Conservation (phyloP, 2,797 vertebrate species). For the Scyliorhinus canicula region DNA sequence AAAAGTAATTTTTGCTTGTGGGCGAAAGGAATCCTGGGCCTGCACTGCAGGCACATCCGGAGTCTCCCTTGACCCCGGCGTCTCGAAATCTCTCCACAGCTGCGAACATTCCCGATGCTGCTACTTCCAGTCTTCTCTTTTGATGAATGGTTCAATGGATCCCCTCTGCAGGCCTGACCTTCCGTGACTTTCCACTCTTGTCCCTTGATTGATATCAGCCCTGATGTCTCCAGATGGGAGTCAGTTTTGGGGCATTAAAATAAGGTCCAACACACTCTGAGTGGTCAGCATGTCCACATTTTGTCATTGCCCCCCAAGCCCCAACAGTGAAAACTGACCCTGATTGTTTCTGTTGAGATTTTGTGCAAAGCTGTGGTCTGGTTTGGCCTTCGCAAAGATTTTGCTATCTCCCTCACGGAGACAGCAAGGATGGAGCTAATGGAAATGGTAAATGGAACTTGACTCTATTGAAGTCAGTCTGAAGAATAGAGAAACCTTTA, state of each 20-base stretch:
- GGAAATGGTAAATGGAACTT: not conserved
- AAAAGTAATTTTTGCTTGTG: not conserved
- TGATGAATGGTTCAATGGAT: not conserved
- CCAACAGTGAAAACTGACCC: not conserved
- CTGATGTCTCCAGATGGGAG: not conserved
- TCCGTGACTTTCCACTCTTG: not conserved
- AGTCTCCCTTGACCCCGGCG: not conserved
- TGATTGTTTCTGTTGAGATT: not conserved
- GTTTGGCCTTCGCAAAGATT: not conserved
- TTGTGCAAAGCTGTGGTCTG: not conserved
- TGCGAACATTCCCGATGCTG: not conserved
- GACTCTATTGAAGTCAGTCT: not conserved
- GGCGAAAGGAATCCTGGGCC: not conserved
- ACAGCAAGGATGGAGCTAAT: not conserved
- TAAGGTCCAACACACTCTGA: not conserved
- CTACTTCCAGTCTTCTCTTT: not conserved
- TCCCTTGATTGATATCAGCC: not conserved
- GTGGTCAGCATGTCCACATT: not conserved
- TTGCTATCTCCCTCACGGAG: not conserved
- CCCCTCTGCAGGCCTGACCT: not conserved
- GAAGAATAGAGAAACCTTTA: not conserved
- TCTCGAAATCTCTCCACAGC: not conserved
- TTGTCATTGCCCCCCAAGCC: not conserved
- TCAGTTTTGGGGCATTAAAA: not conserved
- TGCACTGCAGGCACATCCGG: too few species aligned